phyloP scores from a whole-genome alignment of 2,113 vertebrate genomes.

The Halcyon malimbica region DNA sequence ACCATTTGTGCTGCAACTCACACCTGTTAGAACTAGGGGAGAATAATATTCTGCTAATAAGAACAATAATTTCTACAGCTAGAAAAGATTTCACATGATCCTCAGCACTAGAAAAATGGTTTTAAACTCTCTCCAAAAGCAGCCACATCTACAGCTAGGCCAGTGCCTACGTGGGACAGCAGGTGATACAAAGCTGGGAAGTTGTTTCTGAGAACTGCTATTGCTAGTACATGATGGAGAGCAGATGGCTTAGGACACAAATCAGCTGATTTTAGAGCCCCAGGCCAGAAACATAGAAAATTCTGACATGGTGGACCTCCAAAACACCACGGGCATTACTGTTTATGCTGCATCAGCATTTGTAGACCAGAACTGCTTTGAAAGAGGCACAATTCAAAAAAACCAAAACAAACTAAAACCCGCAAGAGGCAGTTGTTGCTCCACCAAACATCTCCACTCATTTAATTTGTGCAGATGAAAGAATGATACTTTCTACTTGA shows the following conservation, averaged over 20 bases:
- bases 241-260: neutral
- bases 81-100: neutral
- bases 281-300: neutral
- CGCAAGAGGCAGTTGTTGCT: neutral
- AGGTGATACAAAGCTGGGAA: neutral
- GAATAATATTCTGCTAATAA: neutral
- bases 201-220: neutral
- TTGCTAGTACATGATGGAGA: rapidly evolving
- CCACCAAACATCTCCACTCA: neutral
- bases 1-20: neutral
- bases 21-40: neutral
- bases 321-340: neutral
- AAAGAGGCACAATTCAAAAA: neutral
- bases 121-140: neutral
- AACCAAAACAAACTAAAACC: neutral
- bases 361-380: neutral
- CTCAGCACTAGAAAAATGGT: neutral
- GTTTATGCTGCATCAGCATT: neutral
- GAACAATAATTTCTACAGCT: neutral
- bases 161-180: neutral
- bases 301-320: neutral
- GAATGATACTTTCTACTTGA: neutral
- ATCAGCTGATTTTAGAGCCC: neutral
- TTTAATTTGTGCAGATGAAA: neutral
- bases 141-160: neutral